These are phyloP conservation scores for Felis catus DNA, from an alignment of 2,113 vertebrate genomes.

Conservation along the genomic window F.catus_Fca126_mat1.0 CM031416.1:116305001-116305500, in stretches of 20 bases:
- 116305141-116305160: slow-evolving; percentile 56
- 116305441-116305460: neutral
- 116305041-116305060: slow-evolving; percentile 67
- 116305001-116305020: slow-evolving; percentile 52
- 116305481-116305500: neutral
- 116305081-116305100: slow-evolving; percentile 53
- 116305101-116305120: slow-evolving; percentile 55
- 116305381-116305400: neutral
- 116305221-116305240: neutral
- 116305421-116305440: neutral
- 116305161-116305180: slow-evolving; percentile 42
- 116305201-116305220: slow-evolving; percentile 24
- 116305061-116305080: slow-evolving; percentile 75
- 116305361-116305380: neutral
- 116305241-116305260: slow-evolving; percentile 28
- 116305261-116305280: neutral
- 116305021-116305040: slow-evolving; percentile 63
- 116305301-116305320: neutral
- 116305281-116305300: neutral
- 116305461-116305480: neutral
- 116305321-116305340: slow-evolving; percentile 4
- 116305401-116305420: slow-evolving; percentile 36
- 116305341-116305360: neutral
- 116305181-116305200: slow-evolving; percentile 40
- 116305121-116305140: slow-evolving; percentile 55